Evolutionary conservation across 1,140 invertebrate species (phyloP), one percentile per base, ranked within the genome.

Genomic region (Oreohelix idahoensis): DNA sequence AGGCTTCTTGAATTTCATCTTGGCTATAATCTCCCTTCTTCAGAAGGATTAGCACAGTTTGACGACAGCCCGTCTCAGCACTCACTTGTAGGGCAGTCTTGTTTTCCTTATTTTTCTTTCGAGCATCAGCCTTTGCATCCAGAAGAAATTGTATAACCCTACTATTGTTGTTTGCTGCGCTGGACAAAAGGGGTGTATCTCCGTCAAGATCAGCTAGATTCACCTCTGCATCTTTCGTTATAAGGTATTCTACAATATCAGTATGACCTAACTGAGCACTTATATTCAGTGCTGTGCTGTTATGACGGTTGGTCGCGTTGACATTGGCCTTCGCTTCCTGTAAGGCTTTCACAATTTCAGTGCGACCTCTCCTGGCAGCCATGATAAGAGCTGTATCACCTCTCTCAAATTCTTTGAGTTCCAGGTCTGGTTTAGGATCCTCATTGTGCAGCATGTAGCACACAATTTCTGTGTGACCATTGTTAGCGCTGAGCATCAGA

Each of bases 311-410:
- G 32, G 17, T 42, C 1, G 75, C 49, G 70, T 85, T 79, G 35
- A 85, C 69, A 29, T 79, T 66, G 20, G 63, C 80, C 17, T 70
- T 76, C 5, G 63, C 76, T 77, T 85, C 81, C 42, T 79, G 45
- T 58, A 85, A 29, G 29, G 38, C 38, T 32, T 38, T 53, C 13
- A 83, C 80, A 49, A 69, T 74, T n/a, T 83, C 58, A 2, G 29
- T 5, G 17, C 81, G 80, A 11, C 81, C 81, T 20, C 74, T 74
- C 38, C 73, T 66, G 42, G 81, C 81, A 20, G 84, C 84, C 39
- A 81, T 76, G 15, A 63, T 77, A 0, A 83, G 74, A 38, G 84
- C 80, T 15, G 84, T 79, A 69, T 83, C 77, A 20, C 84, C 80
- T 32, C 69, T 73, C 35, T 85, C 77, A 51, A 32, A 58, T 51